phyloP scores from a whole-genome alignment of 2,797 vertebrate species.

The Babyrousa celebensis region DNA sequence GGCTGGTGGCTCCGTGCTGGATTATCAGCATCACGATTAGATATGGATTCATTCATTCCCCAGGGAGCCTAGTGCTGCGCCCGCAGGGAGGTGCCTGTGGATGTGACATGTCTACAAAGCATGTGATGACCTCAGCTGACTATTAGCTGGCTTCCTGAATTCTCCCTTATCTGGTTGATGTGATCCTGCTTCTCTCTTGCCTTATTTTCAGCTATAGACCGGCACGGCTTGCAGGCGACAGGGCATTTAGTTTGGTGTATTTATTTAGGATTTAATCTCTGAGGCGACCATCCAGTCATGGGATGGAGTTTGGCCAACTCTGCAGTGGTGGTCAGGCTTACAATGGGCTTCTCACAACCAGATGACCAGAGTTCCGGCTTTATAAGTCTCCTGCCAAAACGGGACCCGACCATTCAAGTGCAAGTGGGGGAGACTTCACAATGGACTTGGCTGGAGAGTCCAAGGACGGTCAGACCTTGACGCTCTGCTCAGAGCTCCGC shows the following conservation, averaged over 20 bases:
- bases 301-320: slow-evolving; percentile 14
- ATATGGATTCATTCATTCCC: not conserved
- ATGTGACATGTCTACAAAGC: not conserved
- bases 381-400: not conserved
- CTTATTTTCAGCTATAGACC: not conserved
- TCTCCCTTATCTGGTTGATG: not conserved
- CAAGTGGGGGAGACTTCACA: not conserved
- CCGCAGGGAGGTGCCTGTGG: not conserved
- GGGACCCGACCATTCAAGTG: not conserved
- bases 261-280: slow-evolving; percentile 8
- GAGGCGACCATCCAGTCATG: not conserved
- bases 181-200: not conserved
- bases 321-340: slow-evolving; percentile 25
- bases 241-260: not conserved
- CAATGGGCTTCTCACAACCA: slow-evolving; percentile 39
- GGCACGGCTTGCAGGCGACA: not conserved
- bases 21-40: accelerated
- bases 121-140: not conserved
- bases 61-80: not conserved
- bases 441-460: not conserved
- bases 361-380: not conserved
- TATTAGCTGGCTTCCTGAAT: not conserved
- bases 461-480: not conserved
- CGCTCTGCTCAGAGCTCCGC: not conserved
- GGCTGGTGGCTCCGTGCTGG: not conserved